Evolutionary conservation across 2,888 invertebrate genomes (phyloP).

Genomic region (Lithophane leautieri): DNA sequence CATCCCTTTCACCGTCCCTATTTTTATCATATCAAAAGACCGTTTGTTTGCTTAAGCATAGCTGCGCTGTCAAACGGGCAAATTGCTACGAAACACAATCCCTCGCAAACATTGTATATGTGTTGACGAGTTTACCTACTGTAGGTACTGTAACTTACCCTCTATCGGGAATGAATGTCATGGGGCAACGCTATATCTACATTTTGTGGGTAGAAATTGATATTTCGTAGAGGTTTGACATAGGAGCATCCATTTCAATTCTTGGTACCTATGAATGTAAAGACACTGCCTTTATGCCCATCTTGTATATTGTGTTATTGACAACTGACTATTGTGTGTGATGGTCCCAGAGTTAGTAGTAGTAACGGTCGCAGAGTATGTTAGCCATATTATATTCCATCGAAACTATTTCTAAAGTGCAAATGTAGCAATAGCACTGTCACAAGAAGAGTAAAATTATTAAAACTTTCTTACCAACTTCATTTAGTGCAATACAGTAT

Average conservation of each 20-base stretch:
- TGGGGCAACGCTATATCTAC: constrained; percentile 14
- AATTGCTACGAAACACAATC: constrained; percentile 73
- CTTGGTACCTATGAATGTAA: neutral
- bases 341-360: neutral
- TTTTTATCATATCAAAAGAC: constrained; percentile 54
- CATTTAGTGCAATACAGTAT: neutral
- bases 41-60: constrained; percentile 64
- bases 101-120: constrained; percentile 63
- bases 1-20: constrained; percentile 36
- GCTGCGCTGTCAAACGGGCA: constrained; percentile 66
- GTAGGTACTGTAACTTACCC: constrained; percentile 49
- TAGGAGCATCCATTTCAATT: constrained; percentile 8
- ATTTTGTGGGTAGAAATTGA: neutral
- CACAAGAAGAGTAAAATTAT: neutral
- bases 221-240: constrained; percentile 4
- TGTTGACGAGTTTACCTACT: constrained; percentile 65
- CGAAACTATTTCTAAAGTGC: no score
- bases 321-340: neutral
- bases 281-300: neutral
- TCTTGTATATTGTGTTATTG: neutral
- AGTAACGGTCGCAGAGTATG: neutral
- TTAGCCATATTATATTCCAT: neutral
- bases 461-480: neutral
- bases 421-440: neutral
- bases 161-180: constrained; percentile 44